Evolutionary conservation across 2,797 vertebrate genomes (phyloP), one percentile per base, ranked within the genome.

Genomic region (Eupleurogrammus muticus): DNA sequence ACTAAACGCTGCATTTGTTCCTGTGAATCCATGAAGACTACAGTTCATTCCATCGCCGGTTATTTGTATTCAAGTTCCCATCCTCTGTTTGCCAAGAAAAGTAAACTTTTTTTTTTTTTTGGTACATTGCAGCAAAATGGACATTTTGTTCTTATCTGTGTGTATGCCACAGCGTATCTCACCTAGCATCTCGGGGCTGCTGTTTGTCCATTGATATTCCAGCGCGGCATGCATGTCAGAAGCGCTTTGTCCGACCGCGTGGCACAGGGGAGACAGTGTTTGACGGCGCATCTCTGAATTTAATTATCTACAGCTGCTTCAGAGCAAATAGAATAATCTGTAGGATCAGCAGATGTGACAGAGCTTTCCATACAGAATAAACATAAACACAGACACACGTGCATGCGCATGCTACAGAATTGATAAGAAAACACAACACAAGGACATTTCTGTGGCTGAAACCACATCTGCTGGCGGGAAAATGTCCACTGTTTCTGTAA

Each of bases 251-350:
- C 83, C 50, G 40, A 68, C 76, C 55, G 75, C 49, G 48, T 53
- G 59, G 65, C 75, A 32, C 77, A 67, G 77, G 82, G 73, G 77
- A 90, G 79, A 78, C 83, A 60, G 63, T 65, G 83, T 88, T 87
- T 90, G 92, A 92, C 81, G 67, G 75, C 69, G 54, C 72, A 75
- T 88, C 82, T 90, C 82, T 73, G 80, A 81, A 92, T 91, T 86
- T 91, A 89, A 93, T 92, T 90, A 90, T 88, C 79, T 83, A 81
- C 84, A 84, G 87, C 89, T 91, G 87, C 84, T 91, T 83, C 73
- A 74, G 79, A 88, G 83, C 77, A 89, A 89, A 92, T 68, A 73
- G 79, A 90, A 85, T 84, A 75, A 86, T 85, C 66, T 67, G 73
- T 63, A 48, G 72, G 70, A 82, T 87, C 75, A 81, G 83, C 73